A percentile compares a stretch with the other conserved stretches of the same genome.
phyloP scores from a whole-genome alignment of 2,113 vertebrate species.

The Clinocottus analis region DNA sequence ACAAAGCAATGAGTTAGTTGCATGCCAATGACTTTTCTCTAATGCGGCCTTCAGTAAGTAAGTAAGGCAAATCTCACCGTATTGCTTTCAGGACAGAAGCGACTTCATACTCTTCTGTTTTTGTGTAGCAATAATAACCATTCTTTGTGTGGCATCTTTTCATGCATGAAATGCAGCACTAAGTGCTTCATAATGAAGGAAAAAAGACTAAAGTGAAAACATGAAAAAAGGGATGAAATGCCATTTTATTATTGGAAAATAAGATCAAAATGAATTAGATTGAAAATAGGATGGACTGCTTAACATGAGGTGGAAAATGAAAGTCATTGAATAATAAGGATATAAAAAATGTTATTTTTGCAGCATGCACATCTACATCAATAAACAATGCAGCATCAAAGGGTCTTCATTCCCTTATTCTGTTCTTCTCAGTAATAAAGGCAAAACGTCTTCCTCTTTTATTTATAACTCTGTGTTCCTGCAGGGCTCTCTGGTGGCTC shows the following conservation, averaged over 20 bases:
- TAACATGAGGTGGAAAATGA: neutral
- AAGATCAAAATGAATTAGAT: neutral
- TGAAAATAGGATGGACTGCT: neutral
- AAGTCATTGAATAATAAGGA: neutral
- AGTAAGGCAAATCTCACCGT: neutral
- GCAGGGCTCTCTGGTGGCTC: constrained; percentile 91
- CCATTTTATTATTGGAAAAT: neutral
- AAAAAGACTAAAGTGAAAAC: neutral
- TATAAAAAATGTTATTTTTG: neutral
- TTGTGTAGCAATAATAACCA: neutral
- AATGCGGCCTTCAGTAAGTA: neutral
- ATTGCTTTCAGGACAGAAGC: neutral
- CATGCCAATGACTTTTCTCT: neutral
- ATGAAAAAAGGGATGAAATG: neutral
- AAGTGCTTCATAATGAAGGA: neutral
- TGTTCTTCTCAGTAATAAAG: neutral
- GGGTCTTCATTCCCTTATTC: neutral
- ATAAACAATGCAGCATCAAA: neutral
- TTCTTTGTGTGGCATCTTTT: neutral
- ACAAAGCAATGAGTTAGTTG: neutral
- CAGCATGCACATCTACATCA: neutral
- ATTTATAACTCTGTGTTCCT: neutral
- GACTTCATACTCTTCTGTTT: neutral
- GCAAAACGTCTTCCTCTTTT: neutral
- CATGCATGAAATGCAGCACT: neutral